Conservation (phyloP, 2,888 invertebrate species). For the Pristionchus mayeri region DNA sequence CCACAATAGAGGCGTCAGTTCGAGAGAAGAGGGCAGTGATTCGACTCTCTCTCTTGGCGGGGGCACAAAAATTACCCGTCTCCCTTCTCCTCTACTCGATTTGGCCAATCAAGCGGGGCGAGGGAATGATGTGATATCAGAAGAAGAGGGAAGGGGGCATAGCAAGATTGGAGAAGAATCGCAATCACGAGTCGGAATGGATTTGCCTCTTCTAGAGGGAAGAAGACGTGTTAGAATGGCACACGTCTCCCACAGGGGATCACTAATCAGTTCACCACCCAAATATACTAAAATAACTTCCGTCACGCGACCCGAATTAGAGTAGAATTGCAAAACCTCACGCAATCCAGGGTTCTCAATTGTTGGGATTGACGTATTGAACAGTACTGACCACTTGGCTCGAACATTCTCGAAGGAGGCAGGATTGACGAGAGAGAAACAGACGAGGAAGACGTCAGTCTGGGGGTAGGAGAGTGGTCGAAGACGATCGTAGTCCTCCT, state of each 20-base stretch:
- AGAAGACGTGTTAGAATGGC: neutral
- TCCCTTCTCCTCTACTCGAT: constrained; percentile 3
- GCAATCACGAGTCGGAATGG: neutral
- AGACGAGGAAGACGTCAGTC: constrained; percentile 83
- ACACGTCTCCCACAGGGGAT: neutral
- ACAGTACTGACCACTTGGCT: constrained; percentile 93
- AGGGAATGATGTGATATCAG: constrained; percentile 32
- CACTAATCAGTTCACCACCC: neutral
- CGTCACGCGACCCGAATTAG: too few species aligned
- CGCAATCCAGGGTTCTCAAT: too few species aligned
- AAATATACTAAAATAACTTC: too few species aligned
- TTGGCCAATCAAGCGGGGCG: constrained; percentile 23
- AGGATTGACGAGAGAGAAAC: constrained; percentile 98
- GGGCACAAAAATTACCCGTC: constrained; percentile 3
- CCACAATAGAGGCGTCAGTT: neutral
- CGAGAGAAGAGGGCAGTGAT: neutral
- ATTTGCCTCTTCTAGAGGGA: neutral
- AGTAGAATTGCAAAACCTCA: too few species aligned
- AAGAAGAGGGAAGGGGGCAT: neutral
- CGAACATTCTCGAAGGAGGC: constrained; percentile 99
- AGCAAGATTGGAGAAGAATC: constrained; percentile 3
- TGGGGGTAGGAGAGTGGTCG: constrained; percentile 69
- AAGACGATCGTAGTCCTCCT: constrained; percentile 56
- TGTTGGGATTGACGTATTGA: too few species aligned
- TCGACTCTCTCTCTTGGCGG: neutral